These are phyloP conservation scores for Salpingus planirostris DNA, from an alignment of 2,888 invertebrate genomes.

Conservation along the genomic window DNA sequence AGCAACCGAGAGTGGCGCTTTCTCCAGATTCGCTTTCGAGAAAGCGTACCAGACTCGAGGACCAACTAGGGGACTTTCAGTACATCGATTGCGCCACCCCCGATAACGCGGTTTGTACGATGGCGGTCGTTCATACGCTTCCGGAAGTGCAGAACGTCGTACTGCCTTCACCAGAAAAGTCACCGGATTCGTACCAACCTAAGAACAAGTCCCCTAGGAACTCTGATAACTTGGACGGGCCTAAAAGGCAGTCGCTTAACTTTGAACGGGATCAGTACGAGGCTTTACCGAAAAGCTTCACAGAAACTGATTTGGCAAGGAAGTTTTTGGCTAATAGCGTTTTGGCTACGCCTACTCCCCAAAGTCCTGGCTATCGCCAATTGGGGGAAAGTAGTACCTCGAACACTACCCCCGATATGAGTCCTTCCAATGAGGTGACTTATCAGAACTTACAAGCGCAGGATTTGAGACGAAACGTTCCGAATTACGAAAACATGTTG, in stretches of 20 bases:
- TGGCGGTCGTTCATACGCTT: constrained; percentile 34
- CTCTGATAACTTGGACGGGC: constrained; percentile 27
- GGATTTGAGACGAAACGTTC: constrained; percentile 1
- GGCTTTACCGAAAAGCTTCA: too few relatives aligned
- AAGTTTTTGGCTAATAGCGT: too few relatives aligned
- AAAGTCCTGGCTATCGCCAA: constrained; percentile 36
- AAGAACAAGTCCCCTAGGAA: constrained; percentile 39
- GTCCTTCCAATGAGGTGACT: constrained; percentile 38
- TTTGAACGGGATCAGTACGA: constrained; percentile 32
- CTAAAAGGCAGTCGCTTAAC: constrained; percentile 36
- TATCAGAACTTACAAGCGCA: constrained; percentile 15
- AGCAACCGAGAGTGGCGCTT: constrained; percentile 47
- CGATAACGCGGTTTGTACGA: constrained; percentile 46
- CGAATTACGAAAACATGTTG: constrained; percentile 46
- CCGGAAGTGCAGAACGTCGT: constrained; percentile 17
- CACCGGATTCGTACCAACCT: constrained; percentile 33
- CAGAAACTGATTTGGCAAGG: too few relatives aligned
- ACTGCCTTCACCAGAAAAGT: too few relatives aligned
- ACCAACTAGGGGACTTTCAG: constrained; percentile 67
- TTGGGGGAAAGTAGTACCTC: constrained; percentile 33
- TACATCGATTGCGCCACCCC: constrained; percentile 75
- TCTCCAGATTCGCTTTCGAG: constrained; percentile 47
- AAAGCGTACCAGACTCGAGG: constrained; percentile 64
- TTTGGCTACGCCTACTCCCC: constrained; percentile 32
- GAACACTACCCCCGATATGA: constrained; percentile 33